Evolutionary conservation across 2,888 invertebrate genomes (phyloP).

Genomic region (Pollenia angustigena): DNA sequence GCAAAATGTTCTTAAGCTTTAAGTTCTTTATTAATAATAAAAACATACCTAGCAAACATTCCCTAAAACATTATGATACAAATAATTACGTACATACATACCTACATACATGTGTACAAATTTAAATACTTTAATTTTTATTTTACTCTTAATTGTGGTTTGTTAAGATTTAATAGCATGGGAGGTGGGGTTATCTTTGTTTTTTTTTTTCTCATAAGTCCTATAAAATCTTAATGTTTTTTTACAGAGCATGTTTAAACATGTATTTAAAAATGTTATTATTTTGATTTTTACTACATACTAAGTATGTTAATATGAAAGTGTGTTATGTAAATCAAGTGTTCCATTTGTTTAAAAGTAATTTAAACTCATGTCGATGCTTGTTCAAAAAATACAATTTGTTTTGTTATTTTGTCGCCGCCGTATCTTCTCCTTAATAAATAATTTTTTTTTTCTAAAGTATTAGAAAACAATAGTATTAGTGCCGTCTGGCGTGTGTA

Average conservation of each 20-base stretch:
- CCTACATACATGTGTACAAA: too few relatives aligned
- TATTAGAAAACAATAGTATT: not conserved
- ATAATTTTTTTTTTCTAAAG: not conserved
- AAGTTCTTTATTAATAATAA: too few relatives aligned
- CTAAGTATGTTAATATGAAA: not conserved
- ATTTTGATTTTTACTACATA: constrained; percentile 31
- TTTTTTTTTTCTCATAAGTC: constrained; percentile 27
- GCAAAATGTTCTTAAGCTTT: too few relatives aligned
- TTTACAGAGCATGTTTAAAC: constrained; percentile 56
- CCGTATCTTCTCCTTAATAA: constrained; percentile 45
- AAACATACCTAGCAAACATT: too few relatives aligned
- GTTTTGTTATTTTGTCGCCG: constrained; percentile 53
- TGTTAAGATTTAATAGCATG: constrained; percentile 23
- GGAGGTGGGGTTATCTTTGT: constrained; percentile 49
- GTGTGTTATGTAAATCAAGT: not conserved
- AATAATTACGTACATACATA: too few relatives aligned
- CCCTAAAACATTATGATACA: too few relatives aligned
- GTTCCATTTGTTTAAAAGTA: constrained; percentile 57
- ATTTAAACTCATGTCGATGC: constrained; percentile 74
- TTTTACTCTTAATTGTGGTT: constrained; percentile 52
- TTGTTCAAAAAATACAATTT: constrained; percentile 74
- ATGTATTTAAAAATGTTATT: constrained; percentile 42
- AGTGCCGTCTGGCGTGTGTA: constrained; percentile 46
- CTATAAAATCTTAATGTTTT: constrained; percentile 36
- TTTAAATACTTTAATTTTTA: not conserved